Percentiles rank a stretch among this genome's conserved stretches.
phyloP scores from a whole-genome alignment of 2,888 invertebrate species.

The Eretmocerus hayati region DNA sequence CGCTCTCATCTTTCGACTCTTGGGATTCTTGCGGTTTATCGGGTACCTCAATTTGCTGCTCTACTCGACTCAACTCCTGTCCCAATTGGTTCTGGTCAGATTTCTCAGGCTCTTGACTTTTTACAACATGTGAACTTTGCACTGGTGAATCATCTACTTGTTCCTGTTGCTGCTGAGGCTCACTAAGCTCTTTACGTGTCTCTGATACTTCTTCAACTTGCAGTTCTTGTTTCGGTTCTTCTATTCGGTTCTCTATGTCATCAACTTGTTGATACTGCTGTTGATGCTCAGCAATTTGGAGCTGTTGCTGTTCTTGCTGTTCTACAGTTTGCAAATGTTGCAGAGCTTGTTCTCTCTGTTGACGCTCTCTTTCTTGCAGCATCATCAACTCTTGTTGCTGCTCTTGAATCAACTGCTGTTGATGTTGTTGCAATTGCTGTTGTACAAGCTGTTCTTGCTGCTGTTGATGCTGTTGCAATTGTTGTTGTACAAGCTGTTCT shows the following conservation, averaged over 20 bases:
- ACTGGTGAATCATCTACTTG: conserved; percentile 21
- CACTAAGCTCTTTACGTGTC: background rate
- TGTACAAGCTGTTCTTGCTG: conserved; percentile 6
- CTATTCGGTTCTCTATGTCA: conserved; percentile 8
- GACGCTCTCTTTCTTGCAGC: background rate
- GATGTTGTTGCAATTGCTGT: conserved; percentile 4
- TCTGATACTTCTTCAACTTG: background rate
- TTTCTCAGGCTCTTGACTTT: background rate
- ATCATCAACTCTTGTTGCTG: conserved; percentile 15
- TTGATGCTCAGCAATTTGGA: background rate
- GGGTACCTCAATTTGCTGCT: too few species aligned
- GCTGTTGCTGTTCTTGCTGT: conserved; percentile 3
- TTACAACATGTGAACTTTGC: background rate
- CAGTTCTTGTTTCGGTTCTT: conserved; percentile 9
- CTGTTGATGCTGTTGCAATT: conserved; percentile 9
- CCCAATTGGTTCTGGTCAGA: background rate
- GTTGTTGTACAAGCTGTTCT: conserved; percentile 3
- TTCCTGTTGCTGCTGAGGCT: conserved; percentile 14
- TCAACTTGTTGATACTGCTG: conserved; percentile 10
- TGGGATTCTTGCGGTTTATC: too few species aligned
- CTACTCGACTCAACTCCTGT: background rate
- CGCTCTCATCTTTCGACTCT: too few species aligned
- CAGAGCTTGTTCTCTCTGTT: conserved; percentile 1
- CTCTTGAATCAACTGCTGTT: conserved; percentile 1
- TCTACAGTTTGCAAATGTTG: background rate